Evolutionary conservation across 2,888 invertebrate genomes (phyloP), one percentile per base, ranked within the genome.

Genomic region (Phania funesta): DNA sequence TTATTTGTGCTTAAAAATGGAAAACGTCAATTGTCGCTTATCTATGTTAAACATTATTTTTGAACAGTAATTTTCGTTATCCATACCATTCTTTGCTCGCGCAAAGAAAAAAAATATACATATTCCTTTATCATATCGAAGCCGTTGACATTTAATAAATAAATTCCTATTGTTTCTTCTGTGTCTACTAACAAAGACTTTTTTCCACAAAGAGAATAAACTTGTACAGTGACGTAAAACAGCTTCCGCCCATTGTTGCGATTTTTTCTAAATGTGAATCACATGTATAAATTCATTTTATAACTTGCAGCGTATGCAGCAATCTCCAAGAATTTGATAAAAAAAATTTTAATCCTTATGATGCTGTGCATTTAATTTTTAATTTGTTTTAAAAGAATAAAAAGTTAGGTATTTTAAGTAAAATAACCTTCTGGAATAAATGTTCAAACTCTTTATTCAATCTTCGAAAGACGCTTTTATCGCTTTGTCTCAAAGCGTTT

Each of bases 91-190:
- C 4, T 29, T 46, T 8, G 22, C n/a, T 48, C 13, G 11, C 13
- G n/a, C n/a, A n/a, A n/a, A n/a, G n/a, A n/a, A n/a, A n/a, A 24
- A 64, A 41, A 56, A 48, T n/a, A 48, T 22, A 26, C 52, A 22
- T 26, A 38, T 67, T 52, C 48, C 22, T 62, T 70, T 78, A 78
- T 78, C 78, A 78, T 32, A 71, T 35, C 35, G 4, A 50, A 73
- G 71, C 58, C 71, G 73, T 78, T 71, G 71, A 78, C 71, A 58
- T 78, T 65, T 44, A 29, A 41, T 58, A 76, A 44, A 44, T 50
- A 60, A 50, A 67, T 60, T 44, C 20, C 56, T 60, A 73, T 71
- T 64, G 41, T 78, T 48, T 48, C 41, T 32, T 48, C 20, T 56
- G 22, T 32, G 24, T 44, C 58, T 58, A 22, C 44, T 65, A 65